phyloP scores from a whole-genome alignment of 2,797 vertebrate species.

The Benthosema pterotum region DNA sequence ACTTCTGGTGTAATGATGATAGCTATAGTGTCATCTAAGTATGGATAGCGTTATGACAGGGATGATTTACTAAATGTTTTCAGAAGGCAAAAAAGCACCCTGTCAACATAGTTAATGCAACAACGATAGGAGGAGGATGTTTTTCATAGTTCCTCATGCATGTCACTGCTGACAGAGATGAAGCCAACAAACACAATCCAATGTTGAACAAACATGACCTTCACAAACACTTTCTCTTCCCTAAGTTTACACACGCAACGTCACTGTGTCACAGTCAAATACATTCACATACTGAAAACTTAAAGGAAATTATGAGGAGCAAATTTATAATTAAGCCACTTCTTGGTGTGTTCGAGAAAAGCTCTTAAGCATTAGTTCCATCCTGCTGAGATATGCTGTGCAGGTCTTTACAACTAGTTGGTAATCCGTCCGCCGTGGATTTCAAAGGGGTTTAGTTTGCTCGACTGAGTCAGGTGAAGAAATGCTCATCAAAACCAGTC shows the following conservation, averaged over 20 bases:
- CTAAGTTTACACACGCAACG: neutral
- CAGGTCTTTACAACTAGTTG: neutral
- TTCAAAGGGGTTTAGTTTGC: conserved; percentile 7
- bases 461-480: neutral
- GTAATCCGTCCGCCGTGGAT: neutral
- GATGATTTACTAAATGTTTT: conserved; percentile 1
- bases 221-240: neutral
- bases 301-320: conserved; percentile 9
- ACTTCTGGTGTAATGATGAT: neutral
- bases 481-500: conserved; percentile 2
- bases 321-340: conserved; percentile 8
- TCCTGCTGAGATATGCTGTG: neutral
- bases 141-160: conserved; percentile 12
- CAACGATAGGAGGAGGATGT: conserved; percentile 5
- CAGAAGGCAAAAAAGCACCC: conserved; percentile 13
- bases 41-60: conserved; percentile 17
- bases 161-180: conserved; percentile 1
- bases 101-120: conserved; percentile 32
- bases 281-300: neutral
- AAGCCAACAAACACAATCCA: conserved; percentile 8
- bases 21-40: neutral
- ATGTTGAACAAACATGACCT: conserved; percentile 20
- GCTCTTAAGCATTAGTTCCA: neutral
- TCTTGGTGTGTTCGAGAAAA: conserved; percentile 4
- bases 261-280: neutral